Evolutionary conservation across 2,113 vertebrate genomes (phyloP).

Genomic region (Thymallus thymallus): DNA sequence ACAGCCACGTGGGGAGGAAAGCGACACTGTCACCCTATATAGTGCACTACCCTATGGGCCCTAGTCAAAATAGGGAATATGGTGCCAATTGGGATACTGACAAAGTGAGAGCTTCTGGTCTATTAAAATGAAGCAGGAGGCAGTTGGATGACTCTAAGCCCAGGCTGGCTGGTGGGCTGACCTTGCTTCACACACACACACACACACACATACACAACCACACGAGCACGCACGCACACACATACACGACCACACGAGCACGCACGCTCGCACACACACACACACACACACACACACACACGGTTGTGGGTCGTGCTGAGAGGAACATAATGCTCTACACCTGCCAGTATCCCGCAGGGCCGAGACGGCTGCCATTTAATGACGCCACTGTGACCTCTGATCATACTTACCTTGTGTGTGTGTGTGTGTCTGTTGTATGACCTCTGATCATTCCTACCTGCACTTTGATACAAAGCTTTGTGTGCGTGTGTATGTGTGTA

Average conservation of each 20-base stretch:
- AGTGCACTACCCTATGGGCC: not conserved
- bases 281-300: conserved; percentile 16
- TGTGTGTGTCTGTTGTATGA: too few relatives aligned
- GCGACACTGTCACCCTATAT: too few relatives aligned
- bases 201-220: not conserved
- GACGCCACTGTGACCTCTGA: conserved; percentile 20
- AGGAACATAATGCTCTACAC: not conserved
- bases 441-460: too few relatives aligned
- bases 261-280: not conserved
- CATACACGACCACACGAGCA: conserved; percentile 11
- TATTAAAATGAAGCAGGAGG: not conserved
- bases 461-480: too few relatives aligned
- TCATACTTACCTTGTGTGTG: not conserved
- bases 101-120: too few relatives aligned
- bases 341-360: conserved; percentile 33
- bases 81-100: too few relatives aligned
- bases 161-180: conserved; percentile 30
- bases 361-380: conserved; percentile 12
- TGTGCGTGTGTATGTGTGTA: too few relatives aligned
- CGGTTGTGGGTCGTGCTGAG: not conserved
- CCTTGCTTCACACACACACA: conserved; percentile 39
- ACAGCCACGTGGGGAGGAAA: too few relatives aligned
- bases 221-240: not conserved
- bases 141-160: conserved; percentile 39
- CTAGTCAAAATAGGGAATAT: too few relatives aligned